A percentile compares a stretch with the other conserved stretches of the same genome.
These are phyloP conservation scores for Drosophila buzzatii DNA, from an alignment of 2,888 invertebrate genomes.

Conservation along the genomic window DNA sequence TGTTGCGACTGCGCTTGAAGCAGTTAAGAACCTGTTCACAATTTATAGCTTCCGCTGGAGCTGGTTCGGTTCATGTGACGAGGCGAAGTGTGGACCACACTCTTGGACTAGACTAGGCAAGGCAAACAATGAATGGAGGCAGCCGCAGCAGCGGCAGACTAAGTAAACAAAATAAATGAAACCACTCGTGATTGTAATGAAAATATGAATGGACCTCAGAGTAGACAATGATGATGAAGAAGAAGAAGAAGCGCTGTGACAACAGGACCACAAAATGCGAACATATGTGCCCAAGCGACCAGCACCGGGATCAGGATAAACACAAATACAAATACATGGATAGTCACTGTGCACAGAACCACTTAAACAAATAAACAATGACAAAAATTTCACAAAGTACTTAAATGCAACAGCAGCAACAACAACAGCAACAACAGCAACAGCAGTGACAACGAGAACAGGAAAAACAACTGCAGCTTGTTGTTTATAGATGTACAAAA, in stretches of 20 bases:
- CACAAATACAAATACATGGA: constrained; percentile 62
- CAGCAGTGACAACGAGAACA: constrained; percentile 18
- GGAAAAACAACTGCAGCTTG: constrained; percentile 72
- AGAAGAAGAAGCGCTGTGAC: constrained; percentile 31
- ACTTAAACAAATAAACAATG: constrained; percentile 77
- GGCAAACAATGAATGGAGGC: constrained; percentile 34
- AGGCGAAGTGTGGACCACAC: constrained; percentile 53
- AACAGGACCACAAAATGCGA: constrained; percentile 50
- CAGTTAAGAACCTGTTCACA: constrained; percentile 61
- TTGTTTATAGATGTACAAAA: constrained; percentile 43
- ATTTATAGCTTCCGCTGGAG: constrained; percentile 73
- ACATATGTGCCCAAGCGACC: constrained; percentile 41
- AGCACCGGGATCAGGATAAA: constrained; percentile 56
- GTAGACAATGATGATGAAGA: neutral
- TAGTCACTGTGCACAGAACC: constrained; percentile 38
- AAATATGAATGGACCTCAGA: constrained; percentile 59
- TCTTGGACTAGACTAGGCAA: constrained; percentile 7
- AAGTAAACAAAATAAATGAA: constrained; percentile 62
- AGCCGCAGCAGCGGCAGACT: constrained; percentile 21
- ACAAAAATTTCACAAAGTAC: constrained; percentile 76
- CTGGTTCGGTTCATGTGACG: constrained; percentile 27
- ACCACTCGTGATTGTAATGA: constrained; percentile 51
- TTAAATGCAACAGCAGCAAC: constrained; percentile 59
- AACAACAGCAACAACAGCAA: constrained; percentile 44
- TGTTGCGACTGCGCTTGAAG: constrained; percentile 45